These are phyloP conservation scores for Cotesia vestalis DNA, from an alignment of 1,140 invertebrate species.

Conservation along the genomic window DNA sequence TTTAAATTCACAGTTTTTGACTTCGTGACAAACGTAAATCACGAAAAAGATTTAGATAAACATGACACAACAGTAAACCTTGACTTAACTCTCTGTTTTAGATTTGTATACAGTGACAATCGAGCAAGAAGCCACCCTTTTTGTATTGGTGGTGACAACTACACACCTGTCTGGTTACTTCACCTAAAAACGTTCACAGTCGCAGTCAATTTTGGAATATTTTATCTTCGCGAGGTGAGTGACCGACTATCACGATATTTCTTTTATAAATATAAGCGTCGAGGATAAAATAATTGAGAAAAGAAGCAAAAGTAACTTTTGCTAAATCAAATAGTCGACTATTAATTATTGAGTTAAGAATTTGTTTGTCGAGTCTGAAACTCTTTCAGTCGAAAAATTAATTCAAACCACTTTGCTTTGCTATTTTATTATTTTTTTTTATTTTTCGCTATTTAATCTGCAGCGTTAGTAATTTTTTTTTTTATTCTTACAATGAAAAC, in stretches of 20 bases:
- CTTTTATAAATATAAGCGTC: too few relatives aligned
- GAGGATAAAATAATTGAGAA: not conserved
- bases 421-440: not conserved
- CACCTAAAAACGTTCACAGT: not conserved
- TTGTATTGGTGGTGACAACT: not conserved
- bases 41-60: not conserved
- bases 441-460: not conserved
- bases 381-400: slow-evolving; percentile 6
- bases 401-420: slow-evolving; percentile 2
- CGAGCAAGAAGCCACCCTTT: not conserved
- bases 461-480: slow-evolving; percentile 12
- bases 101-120: slow-evolving; percentile 7
- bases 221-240: slow-evolving; percentile 19
- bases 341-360: not conserved
- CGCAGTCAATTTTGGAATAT: too few relatives aligned
- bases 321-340: not conserved
- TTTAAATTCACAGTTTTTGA: not conserved
- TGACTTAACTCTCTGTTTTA: not conserved
- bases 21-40: not conserved
- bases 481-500: slow-evolving; percentile 21
- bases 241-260: not conserved
- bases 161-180: not conserved
- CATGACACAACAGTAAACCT: slow-evolving; percentile 1
- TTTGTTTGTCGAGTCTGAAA: not conserved
- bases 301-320: not conserved